Percentiles rank a stretch among this genome's conserved stretches.
Conservation (phyloP, 1,140 invertebrate genomes). For the Ridgeia piscesae region DNA sequence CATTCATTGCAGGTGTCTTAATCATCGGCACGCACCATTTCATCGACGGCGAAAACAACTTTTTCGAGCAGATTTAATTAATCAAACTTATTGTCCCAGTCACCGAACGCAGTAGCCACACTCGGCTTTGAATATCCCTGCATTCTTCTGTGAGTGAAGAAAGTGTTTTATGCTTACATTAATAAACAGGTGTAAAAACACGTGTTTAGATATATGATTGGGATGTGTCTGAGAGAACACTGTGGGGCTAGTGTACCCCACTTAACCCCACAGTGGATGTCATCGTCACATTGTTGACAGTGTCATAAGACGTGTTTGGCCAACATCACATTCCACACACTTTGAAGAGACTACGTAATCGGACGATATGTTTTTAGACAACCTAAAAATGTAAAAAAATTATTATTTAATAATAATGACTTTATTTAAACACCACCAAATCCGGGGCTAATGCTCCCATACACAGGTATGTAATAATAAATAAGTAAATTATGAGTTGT, state of each 20-base stretch:
- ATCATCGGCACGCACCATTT: not conserved
- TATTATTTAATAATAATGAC: too few species aligned
- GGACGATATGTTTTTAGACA: too few species aligned
- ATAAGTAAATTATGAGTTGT: too few species aligned
- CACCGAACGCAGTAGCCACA: not conserved
- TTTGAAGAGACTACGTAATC: too few species aligned
- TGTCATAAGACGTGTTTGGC: too few species aligned
- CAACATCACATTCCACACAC: too few species aligned
- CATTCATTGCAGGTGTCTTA: not conserved
- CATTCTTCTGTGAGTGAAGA: not conserved
- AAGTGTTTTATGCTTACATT: not conserved
- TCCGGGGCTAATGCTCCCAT: too few species aligned
- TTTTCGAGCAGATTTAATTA: not conserved
- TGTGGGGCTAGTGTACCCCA: not conserved
- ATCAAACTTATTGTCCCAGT: not conserved
- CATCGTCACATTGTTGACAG: not conserved
- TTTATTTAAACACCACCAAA: too few species aligned
- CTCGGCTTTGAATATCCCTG: not conserved
- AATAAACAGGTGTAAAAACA: not conserved
- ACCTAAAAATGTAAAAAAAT: too few species aligned
- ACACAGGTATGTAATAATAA: too few species aligned
- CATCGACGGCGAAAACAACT: not conserved
- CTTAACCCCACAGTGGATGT: not conserved
- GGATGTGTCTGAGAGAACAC: not conserved
- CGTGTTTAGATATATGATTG: not conserved